Percentiles rank a stretch among this genome's conserved stretches.
These are phyloP conservation scores for Caenorhabditis sp. DNA, from an alignment of 2,888 invertebrate species.

Conservation along the genomic window DNA sequence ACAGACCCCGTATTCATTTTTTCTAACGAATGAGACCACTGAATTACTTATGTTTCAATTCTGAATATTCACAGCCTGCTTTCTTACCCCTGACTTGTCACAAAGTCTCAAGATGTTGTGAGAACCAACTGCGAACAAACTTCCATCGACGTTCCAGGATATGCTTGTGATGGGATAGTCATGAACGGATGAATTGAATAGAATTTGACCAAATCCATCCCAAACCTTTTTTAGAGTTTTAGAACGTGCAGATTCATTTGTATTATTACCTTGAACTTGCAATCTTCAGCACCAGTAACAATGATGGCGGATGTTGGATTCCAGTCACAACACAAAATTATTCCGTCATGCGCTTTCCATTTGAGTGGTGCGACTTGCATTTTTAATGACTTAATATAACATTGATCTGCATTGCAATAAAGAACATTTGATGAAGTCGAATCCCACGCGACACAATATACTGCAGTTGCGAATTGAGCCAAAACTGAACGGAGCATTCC, in stretches of 20 bases:
- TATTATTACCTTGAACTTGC: constrained; percentile 85
- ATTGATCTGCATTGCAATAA: constrained; percentile 82
- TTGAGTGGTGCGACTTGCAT: constrained; percentile 72
- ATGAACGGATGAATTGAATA: constrained; percentile 89
- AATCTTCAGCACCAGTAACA: constrained; percentile 85
- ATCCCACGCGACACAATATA: constrained; percentile 73
- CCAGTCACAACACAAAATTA: constrained; percentile 86
- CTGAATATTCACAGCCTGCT: background rate
- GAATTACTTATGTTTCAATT: constrained; percentile 61
- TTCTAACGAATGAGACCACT: constrained; percentile 96
- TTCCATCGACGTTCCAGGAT: constrained; percentile 92
- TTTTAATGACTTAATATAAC: constrained; percentile 83
- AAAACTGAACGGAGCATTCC: constrained; percentile 91
- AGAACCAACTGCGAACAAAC: constrained; percentile 91
- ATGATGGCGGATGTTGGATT: constrained; percentile 82
- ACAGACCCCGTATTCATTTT: constrained; percentile 92
- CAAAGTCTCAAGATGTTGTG: constrained; percentile 93
- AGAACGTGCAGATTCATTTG: background rate
- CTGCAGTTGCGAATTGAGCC: constrained; percentile 83
- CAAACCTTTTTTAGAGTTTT: no score
- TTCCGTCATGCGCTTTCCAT: constrained; percentile 97
- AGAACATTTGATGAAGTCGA: constrained; percentile 80
- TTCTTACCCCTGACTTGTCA: constrained; percentile 89
- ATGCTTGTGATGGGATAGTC: constrained; percentile 93
- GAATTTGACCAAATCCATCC: constrained; percentile 91